Percentiles rank a stretch among this genome's conserved stretches.
Evolutionary conservation across 2,797 vertebrate genomes (phyloP).

Genomic region (Huso huso): DNA sequence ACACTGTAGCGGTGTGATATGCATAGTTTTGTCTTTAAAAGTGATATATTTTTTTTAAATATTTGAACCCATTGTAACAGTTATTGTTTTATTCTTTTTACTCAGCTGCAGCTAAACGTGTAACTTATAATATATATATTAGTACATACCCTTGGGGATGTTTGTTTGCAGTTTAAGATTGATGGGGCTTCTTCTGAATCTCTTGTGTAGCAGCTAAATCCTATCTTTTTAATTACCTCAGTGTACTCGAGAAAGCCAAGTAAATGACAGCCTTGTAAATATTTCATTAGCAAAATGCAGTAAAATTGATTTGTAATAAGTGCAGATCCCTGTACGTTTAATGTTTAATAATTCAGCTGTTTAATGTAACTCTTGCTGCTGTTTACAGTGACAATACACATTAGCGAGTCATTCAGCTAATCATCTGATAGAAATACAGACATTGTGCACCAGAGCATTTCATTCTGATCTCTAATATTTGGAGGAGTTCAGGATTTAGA

Average conservation of each 20-base stretch:
- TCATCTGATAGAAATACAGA: neutral
- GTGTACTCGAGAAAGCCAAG: neutral
- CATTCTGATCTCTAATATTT: neutral
- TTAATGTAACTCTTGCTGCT: neutral
- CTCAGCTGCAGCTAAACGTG: too few relatives aligned
- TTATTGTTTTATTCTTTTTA: too few relatives aligned
- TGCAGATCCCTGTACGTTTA: neutral
- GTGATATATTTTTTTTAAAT: too few relatives aligned
- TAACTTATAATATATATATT: neutral
- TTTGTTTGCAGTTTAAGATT: neutral
- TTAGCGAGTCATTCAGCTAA: neutral
- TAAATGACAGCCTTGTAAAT: neutral
- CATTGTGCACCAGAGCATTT: neutral
- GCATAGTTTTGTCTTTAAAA: too few relatives aligned
- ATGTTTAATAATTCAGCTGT: neutral
- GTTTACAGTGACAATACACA: neutral
- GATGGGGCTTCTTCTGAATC: neutral
- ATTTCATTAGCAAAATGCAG: constrained; percentile 4
- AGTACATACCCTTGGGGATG: neutral
- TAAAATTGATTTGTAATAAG: constrained; percentile 2
- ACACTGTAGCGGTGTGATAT: too few relatives aligned
- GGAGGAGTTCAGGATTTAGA: neutral
- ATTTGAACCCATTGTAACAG: too few relatives aligned
- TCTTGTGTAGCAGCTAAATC: neutral
- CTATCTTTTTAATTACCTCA: constrained; percentile 1